A percentile compares a stretch with the other conserved stretches of the same genome.
phyloP scores from a whole-genome alignment of 1,140 invertebrate genomes.

The Radopholus similis region DNA sequence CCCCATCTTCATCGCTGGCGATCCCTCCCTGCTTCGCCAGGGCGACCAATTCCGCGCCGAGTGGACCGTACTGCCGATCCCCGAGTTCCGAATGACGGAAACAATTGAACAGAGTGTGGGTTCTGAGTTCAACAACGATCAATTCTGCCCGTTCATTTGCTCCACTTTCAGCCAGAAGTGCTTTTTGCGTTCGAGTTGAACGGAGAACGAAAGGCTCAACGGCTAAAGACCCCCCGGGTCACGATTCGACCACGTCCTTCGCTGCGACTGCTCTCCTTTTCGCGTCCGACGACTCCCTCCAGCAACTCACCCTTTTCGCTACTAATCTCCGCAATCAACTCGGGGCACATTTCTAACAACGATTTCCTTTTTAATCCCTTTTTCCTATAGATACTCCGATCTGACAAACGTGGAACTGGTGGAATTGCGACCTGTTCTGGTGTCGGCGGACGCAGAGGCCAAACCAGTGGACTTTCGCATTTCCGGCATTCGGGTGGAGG shows the following conservation, averaged over 20 bases:
- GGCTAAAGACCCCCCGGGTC: neutral
- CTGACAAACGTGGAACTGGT: neutral
- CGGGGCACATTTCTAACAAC: neutral
- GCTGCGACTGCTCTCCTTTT: slow-evolving; percentile 8
- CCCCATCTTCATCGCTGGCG: slow-evolving; percentile 1
- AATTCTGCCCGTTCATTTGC: no score
- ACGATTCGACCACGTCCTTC: neutral
- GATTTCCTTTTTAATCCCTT: neutral
- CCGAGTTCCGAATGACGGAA: slow-evolving; percentile 1
- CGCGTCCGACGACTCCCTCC: neutral
- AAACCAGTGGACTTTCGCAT: neutral
- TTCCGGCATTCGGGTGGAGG: neutral
- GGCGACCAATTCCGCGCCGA: slow-evolving; percentile 2
- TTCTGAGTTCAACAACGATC: no score
- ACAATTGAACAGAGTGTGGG: neutral
- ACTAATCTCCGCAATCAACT: slow-evolving; percentile 8
- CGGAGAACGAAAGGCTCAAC: slow-evolving; percentile 8
- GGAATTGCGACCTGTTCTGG: slow-evolving; percentile 1
- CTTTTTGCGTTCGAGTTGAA: neutral
- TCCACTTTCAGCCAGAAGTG: neutral
- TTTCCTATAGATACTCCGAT: neutral
- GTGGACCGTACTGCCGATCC: slow-evolving; percentile 8
- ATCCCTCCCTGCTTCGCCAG: neutral
- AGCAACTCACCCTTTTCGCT: neutral
- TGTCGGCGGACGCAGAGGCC: neutral